Evolutionary conservation across 1,140 invertebrate genomes (phyloP), one percentile per base, ranked within the genome.

Genomic region (Drosophila parabipectinata): DNA sequence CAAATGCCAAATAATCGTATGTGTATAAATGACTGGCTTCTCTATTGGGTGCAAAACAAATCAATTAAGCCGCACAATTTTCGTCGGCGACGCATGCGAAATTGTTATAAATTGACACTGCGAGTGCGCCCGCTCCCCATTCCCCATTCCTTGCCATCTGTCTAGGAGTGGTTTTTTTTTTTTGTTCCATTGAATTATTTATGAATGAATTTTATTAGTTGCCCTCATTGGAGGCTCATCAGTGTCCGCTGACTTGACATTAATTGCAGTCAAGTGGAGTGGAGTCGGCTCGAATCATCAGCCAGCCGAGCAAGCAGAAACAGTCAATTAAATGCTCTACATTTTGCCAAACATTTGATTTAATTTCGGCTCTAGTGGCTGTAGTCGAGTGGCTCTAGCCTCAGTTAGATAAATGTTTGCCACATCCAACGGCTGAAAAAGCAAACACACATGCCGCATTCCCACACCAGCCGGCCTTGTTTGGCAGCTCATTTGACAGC

Each of bases 121-220:
- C 39, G 32, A 39, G 30, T 52, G 30, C 30, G 39, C 26, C 21
- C 47, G 14, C 41, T 44, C n/a, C 41, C 39, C 39, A 21, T 21
- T 21, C 21, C 21, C 21, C 21, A 15, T 15, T 41, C n/a, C 12
- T 5, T 41, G 8, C 39, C 4, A 41, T 15, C 44, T 34, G 34
- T 60, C 32, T 60, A 24, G 18, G 18, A 47, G 28, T 50, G 41
- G 21, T 28, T 7, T 28, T 28, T 28, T 7, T 28, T 28, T 53
- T 44, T 51, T 34, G 55, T 73, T 64, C 79, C 75, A 88, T 87
- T 87, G 83, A 87, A 87, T 87, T 87, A 87, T 87, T 87, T 87
- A 87, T 87, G 79, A 87, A 87, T 87, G 82, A 87, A 85, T 87
- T 85, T 85, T 85, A 85, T 85, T 87, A 85, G 82, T 82, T 85